Evolutionary conservation across 1,140 invertebrate species (phyloP), one percentile per base, ranked within the genome.

Genomic region (Oreohelix idahoensis): DNA sequence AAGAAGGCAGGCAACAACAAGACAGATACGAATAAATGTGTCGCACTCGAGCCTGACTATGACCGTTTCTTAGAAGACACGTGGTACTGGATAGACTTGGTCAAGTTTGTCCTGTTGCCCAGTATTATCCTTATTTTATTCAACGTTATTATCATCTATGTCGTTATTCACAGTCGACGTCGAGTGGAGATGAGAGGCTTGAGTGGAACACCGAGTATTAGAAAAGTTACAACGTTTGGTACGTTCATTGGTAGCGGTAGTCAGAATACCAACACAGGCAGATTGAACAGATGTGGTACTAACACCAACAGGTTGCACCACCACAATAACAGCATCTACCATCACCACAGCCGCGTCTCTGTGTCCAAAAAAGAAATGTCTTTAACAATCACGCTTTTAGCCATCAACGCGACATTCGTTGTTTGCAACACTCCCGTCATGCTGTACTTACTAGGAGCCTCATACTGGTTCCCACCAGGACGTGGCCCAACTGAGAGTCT

Each of bases 61-160:
- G 73, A 8, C 11, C 10, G 1, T n/a, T 81, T 81, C 26, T n/a
- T n/a, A n/a, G n/a, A n/a, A n/a, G 23, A 73, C 23, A 39, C 73
- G 53, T 81, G 66, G 69, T 81, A 73, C 79, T 81, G 66, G 69
- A 10, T 81, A 23, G 66, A 73, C 79, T 13, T 73, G 1, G 5
- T 53, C 26, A 73, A 73, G 42, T 81, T 81, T 35, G 39, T 81
- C 29, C 45, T 81, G 26, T 35, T 81, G 5, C 70, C 70, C 42
- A 74, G 66, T 38, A 11, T 32, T n/a, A 71, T 81, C 70, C 42
- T 81, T 20, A 71, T 36, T 69, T 29, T 53, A 4, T 81, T 74
- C 79, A 81, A 49, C 69, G 49, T 81, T 69, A 51, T 81, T 38
- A 81, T 74, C 45, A 38, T 81, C 45, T 32, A 32, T 49, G 4